These are phyloP conservation scores for Archocentrus centrarchus DNA, from an alignment of 2,113 vertebrate species.

Conservation along the genomic window DNA sequence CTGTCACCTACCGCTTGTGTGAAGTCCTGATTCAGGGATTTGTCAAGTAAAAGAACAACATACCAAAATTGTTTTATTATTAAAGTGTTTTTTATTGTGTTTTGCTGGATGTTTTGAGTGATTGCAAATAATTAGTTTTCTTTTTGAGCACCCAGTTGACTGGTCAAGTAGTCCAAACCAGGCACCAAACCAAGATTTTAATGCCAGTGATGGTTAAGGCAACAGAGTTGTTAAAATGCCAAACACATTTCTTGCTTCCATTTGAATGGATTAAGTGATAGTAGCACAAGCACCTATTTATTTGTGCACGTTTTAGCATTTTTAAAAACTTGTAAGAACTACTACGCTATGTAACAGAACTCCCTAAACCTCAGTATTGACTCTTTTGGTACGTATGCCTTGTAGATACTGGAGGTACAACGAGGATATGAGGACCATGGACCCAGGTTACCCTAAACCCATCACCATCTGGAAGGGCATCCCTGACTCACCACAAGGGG, in stretches of 20 bases:
- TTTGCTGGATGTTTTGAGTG: not conserved
- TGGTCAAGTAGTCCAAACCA: not conserved
- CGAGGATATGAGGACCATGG: slow-evolving; percentile 98
- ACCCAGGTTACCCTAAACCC: slow-evolving; percentile 96
- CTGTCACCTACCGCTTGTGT: not conserved
- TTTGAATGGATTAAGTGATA: not conserved
- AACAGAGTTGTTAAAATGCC: not conserved
- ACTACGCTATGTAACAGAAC: not conserved
- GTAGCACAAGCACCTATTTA: not conserved
- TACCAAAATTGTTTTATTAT: accelerated
- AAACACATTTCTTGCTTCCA: not conserved
- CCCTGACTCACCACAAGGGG: slow-evolving; percentile 96
- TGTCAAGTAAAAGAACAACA: not conserved
- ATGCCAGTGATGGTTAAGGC: not conserved
- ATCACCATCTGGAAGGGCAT: slow-evolving; percentile 99
- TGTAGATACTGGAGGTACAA: slow-evolving; percentile 97
- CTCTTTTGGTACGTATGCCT: not conserved
- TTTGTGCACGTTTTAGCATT: not conserved
- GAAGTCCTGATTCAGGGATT: not conserved
- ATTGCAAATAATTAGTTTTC: too few species aligned
- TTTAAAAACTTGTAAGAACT: not conserved
- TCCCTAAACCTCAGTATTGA: not conserved
- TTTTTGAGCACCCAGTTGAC: not conserved
- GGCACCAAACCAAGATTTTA: not conserved
- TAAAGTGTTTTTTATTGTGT: not conserved